A percentile compares a stretch with the other conserved stretches of the same genome.
These are phyloP conservation scores for Notothenia coriiceps DNA, from an alignment of 2,113 vertebrate genomes.

Conservation along the genomic window DNA sequence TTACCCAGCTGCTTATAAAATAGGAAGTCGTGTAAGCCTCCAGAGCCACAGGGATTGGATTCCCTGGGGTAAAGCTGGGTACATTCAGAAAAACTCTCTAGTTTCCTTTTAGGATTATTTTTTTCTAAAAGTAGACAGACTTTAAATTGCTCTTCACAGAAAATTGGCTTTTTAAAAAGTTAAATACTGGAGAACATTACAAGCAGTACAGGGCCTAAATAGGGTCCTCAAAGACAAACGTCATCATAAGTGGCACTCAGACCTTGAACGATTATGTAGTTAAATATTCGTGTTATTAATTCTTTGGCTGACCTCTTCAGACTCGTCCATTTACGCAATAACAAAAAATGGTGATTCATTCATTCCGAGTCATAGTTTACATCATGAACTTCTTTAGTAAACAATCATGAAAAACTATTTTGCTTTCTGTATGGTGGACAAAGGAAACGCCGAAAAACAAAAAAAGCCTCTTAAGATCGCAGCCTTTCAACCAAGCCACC, in stretches of 20 bases:
- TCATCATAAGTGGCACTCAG: constrained; percentile 1
- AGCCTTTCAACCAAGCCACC: background rate
- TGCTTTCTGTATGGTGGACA: constrained; percentile 7
- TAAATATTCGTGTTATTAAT: background rate
- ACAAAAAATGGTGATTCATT: constrained; percentile 7
- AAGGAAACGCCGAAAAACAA: background rate
- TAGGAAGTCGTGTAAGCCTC: constrained; percentile 56
- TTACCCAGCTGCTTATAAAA: constrained; percentile 63
- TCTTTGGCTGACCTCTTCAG: constrained; percentile 18
- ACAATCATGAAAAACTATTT: background rate
- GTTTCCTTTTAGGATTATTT: constrained; percentile 29
- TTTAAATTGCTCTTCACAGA: constrained; percentile 42
- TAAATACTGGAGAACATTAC: constrained; percentile 26
- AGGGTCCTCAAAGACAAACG: constrained; percentile 20
- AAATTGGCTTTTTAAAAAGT: constrained; percentile 42
- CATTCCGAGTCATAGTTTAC: background rate
- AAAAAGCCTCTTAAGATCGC: background rate
- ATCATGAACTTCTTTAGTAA: constrained; percentile 4
- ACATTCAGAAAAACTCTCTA: constrained; percentile 35
- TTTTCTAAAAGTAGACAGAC: constrained; percentile 39
- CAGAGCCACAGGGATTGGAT: constrained; percentile 41
- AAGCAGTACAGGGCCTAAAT: constrained; percentile 15
- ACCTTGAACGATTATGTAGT: constrained; percentile 4
- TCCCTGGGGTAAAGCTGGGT: constrained; percentile 45
- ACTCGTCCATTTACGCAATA: constrained; percentile 3